A percentile compares a stretch with the other conserved stretches of the same genome.
These are phyloP conservation scores for Streptopelia turtur DNA, from an alignment of 2,797 vertebrate species.

Conservation along the genomic window DNA sequence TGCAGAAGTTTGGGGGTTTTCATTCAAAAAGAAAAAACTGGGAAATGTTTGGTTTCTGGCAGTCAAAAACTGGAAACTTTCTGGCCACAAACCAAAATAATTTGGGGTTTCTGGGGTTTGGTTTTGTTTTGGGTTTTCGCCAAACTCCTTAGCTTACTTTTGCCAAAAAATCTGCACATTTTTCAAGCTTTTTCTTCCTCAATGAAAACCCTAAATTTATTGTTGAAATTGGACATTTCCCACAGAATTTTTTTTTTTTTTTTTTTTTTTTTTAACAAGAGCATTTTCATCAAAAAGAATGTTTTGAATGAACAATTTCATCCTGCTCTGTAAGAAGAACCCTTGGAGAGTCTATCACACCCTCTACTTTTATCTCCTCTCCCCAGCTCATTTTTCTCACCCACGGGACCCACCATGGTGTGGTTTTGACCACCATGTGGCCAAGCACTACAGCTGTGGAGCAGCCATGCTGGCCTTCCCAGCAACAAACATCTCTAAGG, in stretches of 20 bases:
- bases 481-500: neutral
- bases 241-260: neutral
- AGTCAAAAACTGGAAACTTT: slow-evolving; percentile 55
- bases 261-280: neutral
- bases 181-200: slow-evolving; percentile 62
- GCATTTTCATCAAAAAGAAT: neutral
- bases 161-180: slow-evolving; percentile 54
- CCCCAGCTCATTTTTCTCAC: neutral
- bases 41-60: slow-evolving; percentile 57
- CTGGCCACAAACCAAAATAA: slow-evolving; percentile 48
- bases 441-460: neutral
- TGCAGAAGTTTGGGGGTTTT: neutral
- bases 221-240: slow-evolving; percentile 67
- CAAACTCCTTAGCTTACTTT: slow-evolving; percentile 35
- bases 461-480: fast-evolving
- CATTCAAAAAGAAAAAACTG: slow-evolving; percentile 25
- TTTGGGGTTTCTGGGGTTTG: slow-evolving; percentile 59
- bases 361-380: neutral
- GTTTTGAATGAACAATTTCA: neutral
- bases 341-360: neutral
- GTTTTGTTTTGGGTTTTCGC: slow-evolving; percentile 38
- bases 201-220: slow-evolving; percentile 55
- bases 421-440: neutral
- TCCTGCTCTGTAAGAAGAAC: neutral
- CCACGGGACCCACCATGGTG: neutral